phyloP scores from a whole-genome alignment of 2,113 vertebrate genomes.

The Indicator indicator region DNA sequence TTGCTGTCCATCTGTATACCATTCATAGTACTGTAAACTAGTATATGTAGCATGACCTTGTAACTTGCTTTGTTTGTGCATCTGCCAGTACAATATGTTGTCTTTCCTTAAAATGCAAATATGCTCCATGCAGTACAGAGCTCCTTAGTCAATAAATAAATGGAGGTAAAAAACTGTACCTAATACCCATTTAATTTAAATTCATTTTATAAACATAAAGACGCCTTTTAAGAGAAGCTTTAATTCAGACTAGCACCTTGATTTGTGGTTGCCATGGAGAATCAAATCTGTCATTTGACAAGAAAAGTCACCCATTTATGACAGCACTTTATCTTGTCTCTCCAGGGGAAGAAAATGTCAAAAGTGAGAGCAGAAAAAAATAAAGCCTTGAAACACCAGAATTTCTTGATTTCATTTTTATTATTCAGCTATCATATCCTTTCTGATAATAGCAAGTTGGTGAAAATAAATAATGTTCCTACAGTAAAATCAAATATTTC shows the following conservation, averaged over 20 bases:
- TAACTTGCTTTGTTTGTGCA: conserved; percentile 84
- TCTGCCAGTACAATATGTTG: conserved; percentile 83
- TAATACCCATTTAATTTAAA: conserved; percentile 88
- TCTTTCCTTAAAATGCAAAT: conserved; percentile 84
- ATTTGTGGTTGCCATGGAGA: conserved; percentile 91
- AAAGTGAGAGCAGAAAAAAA: conserved; percentile 89
- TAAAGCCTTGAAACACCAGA: conserved; percentile 90
- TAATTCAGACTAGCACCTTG: conserved; percentile 89
- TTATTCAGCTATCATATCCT: conserved; percentile 91
- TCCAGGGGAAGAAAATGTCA: conserved; percentile 91
- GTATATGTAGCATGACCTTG: conserved; percentile 79
- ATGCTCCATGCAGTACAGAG: conserved; percentile 67
- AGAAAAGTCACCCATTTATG: conserved; percentile 91
- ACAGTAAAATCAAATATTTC: conserved; percentile 89
- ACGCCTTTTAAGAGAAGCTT: conserved; percentile 88
- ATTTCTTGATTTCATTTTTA: conserved; percentile 90
- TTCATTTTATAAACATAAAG: conserved; percentile 89
- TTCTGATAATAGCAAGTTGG: conserved; percentile 89
- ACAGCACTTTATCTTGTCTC: conserved; percentile 92
- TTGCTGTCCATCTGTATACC: conserved; percentile 77
- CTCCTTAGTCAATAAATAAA: conserved; percentile 84
- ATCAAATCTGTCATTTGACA: conserved; percentile 92
- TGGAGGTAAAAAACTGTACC: conserved; percentile 83
- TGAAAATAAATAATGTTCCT: conserved; percentile 90
- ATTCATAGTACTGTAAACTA: conserved; percentile 77